Percentiles rank a stretch among this genome's conserved stretches.
Evolutionary conservation across 2,797 vertebrate genomes (phyloP).

Genomic region (Oreortyx pictus): DNA sequence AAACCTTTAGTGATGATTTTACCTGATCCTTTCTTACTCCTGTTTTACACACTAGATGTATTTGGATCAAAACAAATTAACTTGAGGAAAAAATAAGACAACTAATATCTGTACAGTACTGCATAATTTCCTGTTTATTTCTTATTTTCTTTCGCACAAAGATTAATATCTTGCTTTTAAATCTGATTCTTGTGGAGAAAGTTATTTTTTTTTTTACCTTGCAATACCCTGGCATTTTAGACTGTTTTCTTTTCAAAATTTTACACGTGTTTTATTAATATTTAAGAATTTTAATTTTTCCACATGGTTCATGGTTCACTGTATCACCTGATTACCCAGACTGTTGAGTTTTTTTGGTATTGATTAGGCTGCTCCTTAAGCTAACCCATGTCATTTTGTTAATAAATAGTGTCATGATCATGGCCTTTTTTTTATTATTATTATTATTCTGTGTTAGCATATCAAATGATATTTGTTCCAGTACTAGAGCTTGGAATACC

Average conservation of each 20-base stretch:
- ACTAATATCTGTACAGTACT: background rate
- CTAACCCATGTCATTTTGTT: background rate
- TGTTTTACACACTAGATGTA: background rate
- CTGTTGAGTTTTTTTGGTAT: background rate
- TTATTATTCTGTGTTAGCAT: background rate
- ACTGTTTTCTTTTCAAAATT: background rate
- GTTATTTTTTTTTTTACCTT: background rate
- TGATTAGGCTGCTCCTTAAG: background rate
- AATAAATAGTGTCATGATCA: background rate
- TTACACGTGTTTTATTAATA: background rate
- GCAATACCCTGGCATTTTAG: background rate
- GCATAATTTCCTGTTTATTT: background rate
- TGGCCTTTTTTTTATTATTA: background rate
- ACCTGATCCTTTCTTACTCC: background rate
- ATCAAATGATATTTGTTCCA: background rate
- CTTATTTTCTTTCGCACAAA: background rate
- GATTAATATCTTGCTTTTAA: background rate
- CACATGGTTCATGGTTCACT: background rate
- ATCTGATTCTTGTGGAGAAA: background rate
- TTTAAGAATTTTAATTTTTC: background rate
- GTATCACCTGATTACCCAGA: background rate
- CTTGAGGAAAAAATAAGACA: background rate
- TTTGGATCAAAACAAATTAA: background rate
- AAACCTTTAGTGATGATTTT: background rate
- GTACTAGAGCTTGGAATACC: background rate